Evolutionary conservation across 2,113 vertebrate genomes (phyloP).

Genomic region (Sceloporus undulatus): DNA sequence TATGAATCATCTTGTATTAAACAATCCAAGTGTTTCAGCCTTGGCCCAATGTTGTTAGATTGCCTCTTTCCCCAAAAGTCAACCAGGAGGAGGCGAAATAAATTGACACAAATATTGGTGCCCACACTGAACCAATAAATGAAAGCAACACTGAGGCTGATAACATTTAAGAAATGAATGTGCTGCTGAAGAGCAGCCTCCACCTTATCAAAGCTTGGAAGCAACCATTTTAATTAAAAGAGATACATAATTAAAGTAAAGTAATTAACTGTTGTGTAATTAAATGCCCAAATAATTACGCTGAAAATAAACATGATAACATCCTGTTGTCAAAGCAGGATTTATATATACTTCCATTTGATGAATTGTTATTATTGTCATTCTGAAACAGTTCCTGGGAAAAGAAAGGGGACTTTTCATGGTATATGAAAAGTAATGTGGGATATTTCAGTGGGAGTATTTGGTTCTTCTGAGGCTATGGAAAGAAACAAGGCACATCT

Average conservation of each 20-base stretch:
- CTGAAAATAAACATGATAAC: constrained; percentile 76
- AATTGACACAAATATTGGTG: background rate
- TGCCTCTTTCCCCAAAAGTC: background rate
- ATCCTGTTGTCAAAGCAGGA: constrained; percentile 74
- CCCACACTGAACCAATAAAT: background rate
- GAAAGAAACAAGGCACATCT: background rate
- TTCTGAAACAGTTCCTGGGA: constrained; percentile 53
- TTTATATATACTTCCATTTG: constrained; percentile 76
- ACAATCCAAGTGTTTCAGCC: background rate
- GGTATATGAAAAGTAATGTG: background rate
- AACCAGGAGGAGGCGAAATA: background rate
- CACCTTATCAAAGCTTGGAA: constrained; percentile 56
- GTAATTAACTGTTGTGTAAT: constrained; percentile 78
- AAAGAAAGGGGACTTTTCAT: constrained; percentile 34
- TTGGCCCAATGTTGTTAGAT: background rate
- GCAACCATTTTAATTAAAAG: constrained; percentile 70
- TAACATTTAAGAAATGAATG: constrained; percentile 44
- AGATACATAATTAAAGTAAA: constrained; percentile 76
- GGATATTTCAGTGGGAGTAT: background rate
- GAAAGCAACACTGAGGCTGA: background rate
- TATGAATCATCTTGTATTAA: background rate
- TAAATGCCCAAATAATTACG: constrained; percentile 82
- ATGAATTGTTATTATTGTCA: constrained; percentile 72
- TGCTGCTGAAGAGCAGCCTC: constrained; percentile 33
- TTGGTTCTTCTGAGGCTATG: background rate